Percentiles rank a stretch among this genome's conserved stretches.
phyloP scores from a whole-genome alignment of 2,113 vertebrate genomes.

The Prolemur simus region DNA sequence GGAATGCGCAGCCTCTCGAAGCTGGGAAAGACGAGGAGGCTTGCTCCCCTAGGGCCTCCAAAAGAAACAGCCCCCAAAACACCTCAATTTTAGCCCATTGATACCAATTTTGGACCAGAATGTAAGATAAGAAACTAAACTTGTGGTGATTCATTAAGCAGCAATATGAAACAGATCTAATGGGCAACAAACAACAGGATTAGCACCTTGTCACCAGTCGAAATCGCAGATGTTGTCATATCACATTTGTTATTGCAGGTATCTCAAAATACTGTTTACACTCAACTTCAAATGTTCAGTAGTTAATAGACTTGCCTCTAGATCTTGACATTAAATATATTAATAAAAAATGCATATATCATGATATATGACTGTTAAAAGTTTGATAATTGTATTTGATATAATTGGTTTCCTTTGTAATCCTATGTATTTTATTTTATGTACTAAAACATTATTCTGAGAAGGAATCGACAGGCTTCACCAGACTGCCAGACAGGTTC shows the following conservation, averaged over 20 bases:
- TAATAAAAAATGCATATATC: neutral
- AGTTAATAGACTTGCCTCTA: neutral
- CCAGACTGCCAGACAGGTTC: neutral
- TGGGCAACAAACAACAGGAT: neutral
- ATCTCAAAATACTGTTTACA: conserved; percentile 8
- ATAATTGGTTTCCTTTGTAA: neutral
- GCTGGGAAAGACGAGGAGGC: neutral
- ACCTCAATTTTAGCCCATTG: neutral
- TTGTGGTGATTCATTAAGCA: neutral
- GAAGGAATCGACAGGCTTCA: neutral
- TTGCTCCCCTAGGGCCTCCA: accelerated
- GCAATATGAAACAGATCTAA: neutral
- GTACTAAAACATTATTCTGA: neutral
- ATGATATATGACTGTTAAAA: neutral
- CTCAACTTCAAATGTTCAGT: neutral
- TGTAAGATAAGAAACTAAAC: neutral
- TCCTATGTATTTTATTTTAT: neutral
- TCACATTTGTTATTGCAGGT: neutral
- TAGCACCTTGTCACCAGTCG: neutral
- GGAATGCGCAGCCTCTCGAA: neutral
- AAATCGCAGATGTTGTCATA: neutral
- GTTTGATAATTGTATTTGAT: neutral
- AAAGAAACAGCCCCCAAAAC: neutral
- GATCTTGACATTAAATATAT: neutral
- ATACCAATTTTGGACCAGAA: neutral